Evolutionary conservation across 2,888 invertebrate genomes (phyloP), one percentile per base, ranked within the genome.

Genomic region (Caenorhabditis sp.): DNA sequence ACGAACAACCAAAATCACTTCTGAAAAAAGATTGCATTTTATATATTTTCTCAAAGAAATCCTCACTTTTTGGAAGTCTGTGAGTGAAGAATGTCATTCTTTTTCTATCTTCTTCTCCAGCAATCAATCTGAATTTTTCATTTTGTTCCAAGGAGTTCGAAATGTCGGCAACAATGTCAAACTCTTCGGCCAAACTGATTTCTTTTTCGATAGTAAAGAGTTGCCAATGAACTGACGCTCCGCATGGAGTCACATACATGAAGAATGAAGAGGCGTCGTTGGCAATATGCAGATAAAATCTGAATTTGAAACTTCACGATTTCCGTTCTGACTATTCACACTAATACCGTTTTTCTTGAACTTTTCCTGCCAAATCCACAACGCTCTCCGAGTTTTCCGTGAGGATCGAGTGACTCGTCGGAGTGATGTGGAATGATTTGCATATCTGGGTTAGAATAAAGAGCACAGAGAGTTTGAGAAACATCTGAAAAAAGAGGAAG

Each of bases 51-150:
- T 61, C 44, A 47, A 54, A 56, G 28, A 26, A 54, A 24, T 35
- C 35, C 73, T 59, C 26, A 85, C 86, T 80, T 75, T 31, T 75
- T n/a, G 84, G 69, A 0, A 82, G 19, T 16, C 80, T 54, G 28
- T 84, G 80, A 7, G 86, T 64, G 74, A 86, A 90, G 79, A 86
- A 90, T n/a, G 77, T 74, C 89, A 90, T 90, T 76, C 90, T 74
- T 49, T 76, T 80, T 44, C 85, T 85, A 44, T 89, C 88, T 38
- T 81, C 87, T 61, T 90, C 89, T 31, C 90, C 90, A 54, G 89
- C 89, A 44, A 90, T 69, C 64, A 87, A 56, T 19, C 66, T 47
- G 41, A 83, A 83, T 35, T 75, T 69, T 6, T 82, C 79, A 2
- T 69, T 68, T 68, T 82, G 56, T 19, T 77, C 74, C 31, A 82